Base-by-base conservation (phyloP, 64 coral and sea anemone species). In the Porites australiensis region DNA sequence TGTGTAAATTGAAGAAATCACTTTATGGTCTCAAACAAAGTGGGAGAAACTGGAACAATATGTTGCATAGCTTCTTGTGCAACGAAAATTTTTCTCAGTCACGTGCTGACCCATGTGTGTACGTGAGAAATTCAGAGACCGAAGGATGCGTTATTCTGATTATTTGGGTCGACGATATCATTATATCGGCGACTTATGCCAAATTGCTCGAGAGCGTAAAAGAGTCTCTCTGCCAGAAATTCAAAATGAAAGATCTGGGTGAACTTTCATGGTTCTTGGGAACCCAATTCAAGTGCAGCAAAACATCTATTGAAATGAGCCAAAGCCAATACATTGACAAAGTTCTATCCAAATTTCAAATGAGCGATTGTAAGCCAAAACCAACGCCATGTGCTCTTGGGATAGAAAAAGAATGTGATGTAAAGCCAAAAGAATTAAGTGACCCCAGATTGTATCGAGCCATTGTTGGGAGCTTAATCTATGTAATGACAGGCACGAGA, bases 401-500 rank as follows among this genome's bases (percentile, higher is more conserved):
- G n/a, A n/a, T n/a, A n/a, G n/a, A n/a, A 86, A 70, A 4, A 54
- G 52, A 54, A 54, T 9, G 4, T 54, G 52, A 9, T 4, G 52
- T 4, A 9, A 54, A 54, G 9, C 4, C 9, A 9, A 9, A 54
- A 54, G 52, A 54, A 9, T 54, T 54, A 54, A 54, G 4, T 54
- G 52, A 54, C 52, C 52, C 4, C 52, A 54, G 9, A 9, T 5
- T 5, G 9, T 54, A 54, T 9, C 52, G 52, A 5, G 52, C 4
- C 4, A 54, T 54, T 54, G 52, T 54, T 5, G 52, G 52, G 9
- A 54, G 52, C 9, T 54, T 54, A 54, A 54, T 54, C 52, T 95
- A 86, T 90, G 93, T 82, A 14, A 95, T 91, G 93, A 90, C 93
- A 10, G 86, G 81, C 44, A 95, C 93, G 8, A 73, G 88, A 37